phyloP scores from a whole-genome alignment of 2,888 invertebrate genomes.

The Harmothoe impar region DNA sequence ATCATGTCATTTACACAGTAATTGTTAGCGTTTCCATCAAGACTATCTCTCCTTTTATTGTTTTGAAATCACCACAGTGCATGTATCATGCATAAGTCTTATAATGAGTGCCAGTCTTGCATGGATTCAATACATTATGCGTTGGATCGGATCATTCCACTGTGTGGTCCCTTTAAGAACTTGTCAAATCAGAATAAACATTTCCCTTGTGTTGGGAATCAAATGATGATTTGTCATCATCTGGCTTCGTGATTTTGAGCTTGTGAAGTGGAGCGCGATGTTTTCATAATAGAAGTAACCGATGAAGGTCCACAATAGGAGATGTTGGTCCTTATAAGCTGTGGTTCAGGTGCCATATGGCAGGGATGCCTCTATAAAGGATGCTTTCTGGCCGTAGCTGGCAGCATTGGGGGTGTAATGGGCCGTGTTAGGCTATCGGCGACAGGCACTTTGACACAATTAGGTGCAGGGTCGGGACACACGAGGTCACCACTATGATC shows the following conservation, averaged over 20 bases:
- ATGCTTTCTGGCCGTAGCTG: conserved; percentile 19
- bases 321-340: not conserved
- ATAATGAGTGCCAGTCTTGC: not conserved
- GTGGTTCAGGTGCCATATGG: not conserved
- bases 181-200: not conserved
- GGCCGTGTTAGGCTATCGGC: conserved; percentile 18
- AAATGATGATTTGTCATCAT: conserved; percentile 9
- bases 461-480: not conserved
- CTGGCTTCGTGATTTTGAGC: not conserved
- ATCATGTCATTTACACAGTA: not conserved
- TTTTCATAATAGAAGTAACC: not conserved
- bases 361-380: conserved; percentile 4
- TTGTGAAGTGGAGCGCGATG: not conserved
- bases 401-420: conserved; percentile 43
- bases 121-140: not conserved
- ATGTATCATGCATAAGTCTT: too few species aligned
- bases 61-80: not conserved
- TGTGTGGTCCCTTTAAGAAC: too few species aligned
- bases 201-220: not conserved
- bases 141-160: not conserved
- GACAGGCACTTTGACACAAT: conserved; percentile 45
- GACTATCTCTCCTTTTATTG: not conserved
- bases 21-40: not conserved
- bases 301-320: not conserved
- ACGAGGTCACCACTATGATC: conserved; percentile 14